Base-by-base conservation (phyloP, 1,140 invertebrate genomes). In the Drosophila elegans region DNA sequence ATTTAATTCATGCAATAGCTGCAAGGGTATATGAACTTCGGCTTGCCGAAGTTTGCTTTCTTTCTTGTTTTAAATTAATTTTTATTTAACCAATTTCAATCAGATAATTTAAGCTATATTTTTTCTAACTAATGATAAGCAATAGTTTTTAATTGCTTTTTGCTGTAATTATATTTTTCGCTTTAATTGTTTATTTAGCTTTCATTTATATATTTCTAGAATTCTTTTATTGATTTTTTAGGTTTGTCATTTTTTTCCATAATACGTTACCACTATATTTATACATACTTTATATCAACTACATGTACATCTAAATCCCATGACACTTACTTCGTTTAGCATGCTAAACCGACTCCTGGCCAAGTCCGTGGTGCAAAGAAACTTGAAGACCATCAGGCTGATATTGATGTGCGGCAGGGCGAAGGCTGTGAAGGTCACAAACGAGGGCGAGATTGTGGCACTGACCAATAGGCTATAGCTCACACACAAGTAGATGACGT, bases 391-490 rank as follows among this genome's bases (percentile, higher is more conserved):
- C 89, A 92, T 89, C 4, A 92, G 61, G 12, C 85, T 85, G 38
- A 91, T 92, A 21, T 92, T 91, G 5, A 92, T 91, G 60, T 92
- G 91, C 6, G 91, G 91, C 63, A 92, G 48, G 5, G 89, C 90
- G 21, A 91, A 92, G 9, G 89, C 73, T 3, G 74, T 88, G n/a
- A 92, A 92, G 10, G 90, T 91, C 21, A 84, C 89, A 66, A 92
- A 92, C 4, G 91, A 91, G 2, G 91, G 91, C 13, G 75, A 78
- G 3, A 92, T 88, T 16, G 54, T 71, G 16, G 91, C 90, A 25
- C 85, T 90, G 29, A 83, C 53, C n/a, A 92, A 44, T 32, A 92
- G 45, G 21, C 75, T 67, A 61, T 88, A 92, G 53, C 91, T 92
- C 7, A 92, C 91, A 56, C 80, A 91, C 57, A 92, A 42, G 53